Evolutionary conservation across 2,888 invertebrate species (phyloP).

Genomic region (Microplitis deprimator): DNA sequence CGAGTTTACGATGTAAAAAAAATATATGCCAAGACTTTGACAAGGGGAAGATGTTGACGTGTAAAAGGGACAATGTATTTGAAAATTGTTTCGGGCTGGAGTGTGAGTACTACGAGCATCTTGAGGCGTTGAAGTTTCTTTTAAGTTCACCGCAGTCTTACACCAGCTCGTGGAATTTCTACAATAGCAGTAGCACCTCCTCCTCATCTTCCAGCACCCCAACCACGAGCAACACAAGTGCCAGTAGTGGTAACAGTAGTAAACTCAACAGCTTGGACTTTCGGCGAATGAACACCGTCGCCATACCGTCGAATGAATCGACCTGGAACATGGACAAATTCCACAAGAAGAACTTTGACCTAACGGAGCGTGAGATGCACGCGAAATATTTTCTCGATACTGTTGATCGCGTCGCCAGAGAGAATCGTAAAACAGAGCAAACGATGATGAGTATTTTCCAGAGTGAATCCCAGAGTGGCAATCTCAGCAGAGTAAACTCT

Average conservation of each 20-base stretch:
- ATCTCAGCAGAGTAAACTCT: constrained; percentile 46
- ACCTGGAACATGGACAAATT: constrained; percentile 36
- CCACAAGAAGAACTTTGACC: constrained; percentile 31
- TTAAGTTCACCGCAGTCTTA: constrained; percentile 62
- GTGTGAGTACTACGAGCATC: constrained; percentile 58
- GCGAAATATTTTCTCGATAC: constrained; percentile 41
- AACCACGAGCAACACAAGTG: neutral
- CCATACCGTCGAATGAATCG: constrained; percentile 49
- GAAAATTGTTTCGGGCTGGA: constrained; percentile 5
- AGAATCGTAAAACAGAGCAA: constrained; percentile 55
- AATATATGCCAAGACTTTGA: neutral
- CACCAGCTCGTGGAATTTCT: constrained; percentile 55
- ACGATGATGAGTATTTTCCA: constrained; percentile 58
- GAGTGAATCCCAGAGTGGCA: constrained; percentile 51
- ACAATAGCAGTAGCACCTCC: constrained; percentile 39
- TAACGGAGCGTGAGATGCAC: constrained; percentile 29
- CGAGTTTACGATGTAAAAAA: neutral
- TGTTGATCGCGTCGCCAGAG: constrained; percentile 44
- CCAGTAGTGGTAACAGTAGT: neutral
- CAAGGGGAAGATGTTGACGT: neutral
- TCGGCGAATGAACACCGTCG: constrained; percentile 65
- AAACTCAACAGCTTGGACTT: constrained; percentile 64
- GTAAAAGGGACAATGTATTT: constrained; percentile 15
- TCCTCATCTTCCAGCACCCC: neutral
- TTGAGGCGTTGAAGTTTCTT: constrained; percentile 60